Base-by-base conservation (phyloP, 1,140 invertebrate genomes). In the Micrasema minimum region DNA sequence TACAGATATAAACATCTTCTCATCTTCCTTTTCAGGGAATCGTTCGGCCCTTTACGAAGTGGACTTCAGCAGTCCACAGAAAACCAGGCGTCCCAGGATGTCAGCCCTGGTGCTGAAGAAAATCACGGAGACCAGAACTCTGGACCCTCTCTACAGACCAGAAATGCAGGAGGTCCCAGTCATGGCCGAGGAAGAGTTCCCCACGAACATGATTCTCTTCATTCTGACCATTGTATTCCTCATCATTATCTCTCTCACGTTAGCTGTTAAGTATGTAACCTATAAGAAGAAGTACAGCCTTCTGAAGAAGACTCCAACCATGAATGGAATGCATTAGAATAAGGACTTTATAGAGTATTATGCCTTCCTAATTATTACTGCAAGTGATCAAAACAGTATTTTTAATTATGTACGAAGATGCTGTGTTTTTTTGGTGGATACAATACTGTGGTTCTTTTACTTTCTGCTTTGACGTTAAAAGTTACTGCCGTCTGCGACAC, bases 21-120 rank as follows among this genome's bases (percentile, higher is more conserved):
- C n/a, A n/a, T n/a, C n/a, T n/a, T n/a, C n/a, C n/a, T n/a, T 83
- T 84, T 66, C 81, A 88, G 88, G 0, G 86, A 90, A 77, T 87
- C 86, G 68, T 95, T 93, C 79, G 93, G 93, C 2, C 2, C 76
- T 95, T 0, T 88, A 90, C 75, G 85, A 89, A 38, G 91, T 95
- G 5, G 88, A 95, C 78, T 94, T 93, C 75, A 82, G 76, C 1
- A 85, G 89, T 64, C 85, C 88, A 0, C 78, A 87, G 1, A 85
- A 88, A 71, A 86, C 84, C 0, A 85, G 93, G 43, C 90, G 85
- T 0, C 85, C 87, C 0, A 92, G 93, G 72, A 80, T 86, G 14
- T 94, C 93, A 1, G 86, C 88, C 0, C 55, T 81, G 0, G 89
- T 88, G 75, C 87, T 85, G 74, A 79, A 79, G 41, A 70, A 86